Base-by-base conservation (phyloP, 2,888 invertebrate genomes). In the Oeneis ivallda region DNA sequence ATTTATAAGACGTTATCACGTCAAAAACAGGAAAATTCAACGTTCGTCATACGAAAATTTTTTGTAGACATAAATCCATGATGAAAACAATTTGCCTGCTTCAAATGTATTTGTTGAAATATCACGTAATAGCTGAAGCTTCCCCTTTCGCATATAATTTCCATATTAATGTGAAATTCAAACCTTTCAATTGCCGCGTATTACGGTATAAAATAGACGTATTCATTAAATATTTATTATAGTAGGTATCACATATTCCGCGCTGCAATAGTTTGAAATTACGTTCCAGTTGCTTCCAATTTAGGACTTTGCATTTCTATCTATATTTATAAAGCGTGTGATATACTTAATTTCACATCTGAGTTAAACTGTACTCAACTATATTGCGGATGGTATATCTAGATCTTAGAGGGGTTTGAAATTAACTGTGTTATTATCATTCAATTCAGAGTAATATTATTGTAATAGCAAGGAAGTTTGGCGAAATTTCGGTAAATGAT, bases 191-290 rank as follows among this genome's bases (percentile, higher is more conserved):
- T 43, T 13, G n/a, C 43, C 11, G 56, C 39, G 43, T 43, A 56
- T 43, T 43, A 54, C 37, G 19, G 19, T 53, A n/a, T n/a, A 34
- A 17, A 15, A 37, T 54, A 54, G 37, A 54, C n/a, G 37, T 54
- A 9, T 54, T 15, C 43, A n/a, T 41, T 56, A 56, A 41, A n/a
- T n/a, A n/a, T n/a, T n/a, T n/a, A n/a, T 57, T 26, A 37, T 9
- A 57, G 5, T 5, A 26, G 26, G 41, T 57, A 26, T 26, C 43
- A 9, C 26, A 57, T 43, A 57, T 26, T n/a, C 37, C 19, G 39
- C 26, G 57, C 57, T 57, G 57, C 57, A 57, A 57, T 57, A 43
- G 26, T 43, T 26, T 43, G 26, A 39, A 26, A 43, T 56, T 56
- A 56, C 19, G 56, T 41, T 8, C 41, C 19, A 41, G 56, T 56